Evolutionary conservation across 2,113 vertebrate genomes (phyloP).

Genomic region (Ailurus styani): DNA sequence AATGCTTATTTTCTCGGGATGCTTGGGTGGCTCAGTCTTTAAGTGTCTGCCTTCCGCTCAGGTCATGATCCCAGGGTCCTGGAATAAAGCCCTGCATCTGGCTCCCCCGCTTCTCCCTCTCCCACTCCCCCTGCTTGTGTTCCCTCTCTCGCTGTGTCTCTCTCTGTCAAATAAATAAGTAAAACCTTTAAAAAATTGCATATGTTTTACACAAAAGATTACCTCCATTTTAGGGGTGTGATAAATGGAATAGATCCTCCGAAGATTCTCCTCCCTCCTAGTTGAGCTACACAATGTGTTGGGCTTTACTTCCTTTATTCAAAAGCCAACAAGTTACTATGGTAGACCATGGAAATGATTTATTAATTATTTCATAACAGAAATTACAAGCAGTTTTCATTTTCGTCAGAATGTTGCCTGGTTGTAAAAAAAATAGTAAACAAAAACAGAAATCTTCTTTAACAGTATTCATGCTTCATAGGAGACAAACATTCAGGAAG

Average conservation of each 20-base stretch:
- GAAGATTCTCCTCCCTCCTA: background rate
- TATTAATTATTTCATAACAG: constrained; percentile 14
- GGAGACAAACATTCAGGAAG: background rate
- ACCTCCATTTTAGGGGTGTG: no score
- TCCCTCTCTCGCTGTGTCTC: no score
- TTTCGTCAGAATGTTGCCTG: constrained; percentile 14
- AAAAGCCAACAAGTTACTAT: background rate
- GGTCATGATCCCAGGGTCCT: no score
- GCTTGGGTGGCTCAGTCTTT: no score
- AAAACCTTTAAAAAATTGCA: background rate
- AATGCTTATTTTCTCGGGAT: background rate
- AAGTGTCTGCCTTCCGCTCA: no score
- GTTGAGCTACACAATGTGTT: background rate
- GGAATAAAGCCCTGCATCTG: no score
- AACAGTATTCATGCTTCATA: background rate
- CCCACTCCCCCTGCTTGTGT: no score
- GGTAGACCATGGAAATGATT: background rate
- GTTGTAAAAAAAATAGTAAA: background rate
- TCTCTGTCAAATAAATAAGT: no score
- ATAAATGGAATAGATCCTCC: background rate
- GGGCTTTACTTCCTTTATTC: background rate
- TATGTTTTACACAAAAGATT: background rate
- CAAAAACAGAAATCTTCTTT: constrained; percentile 6
- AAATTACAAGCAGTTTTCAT: constrained; percentile 6
- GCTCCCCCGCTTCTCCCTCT: no score